Conservation (phyloP, 2,113 vertebrate species). For the Ammospiza nelsoni region DNA sequence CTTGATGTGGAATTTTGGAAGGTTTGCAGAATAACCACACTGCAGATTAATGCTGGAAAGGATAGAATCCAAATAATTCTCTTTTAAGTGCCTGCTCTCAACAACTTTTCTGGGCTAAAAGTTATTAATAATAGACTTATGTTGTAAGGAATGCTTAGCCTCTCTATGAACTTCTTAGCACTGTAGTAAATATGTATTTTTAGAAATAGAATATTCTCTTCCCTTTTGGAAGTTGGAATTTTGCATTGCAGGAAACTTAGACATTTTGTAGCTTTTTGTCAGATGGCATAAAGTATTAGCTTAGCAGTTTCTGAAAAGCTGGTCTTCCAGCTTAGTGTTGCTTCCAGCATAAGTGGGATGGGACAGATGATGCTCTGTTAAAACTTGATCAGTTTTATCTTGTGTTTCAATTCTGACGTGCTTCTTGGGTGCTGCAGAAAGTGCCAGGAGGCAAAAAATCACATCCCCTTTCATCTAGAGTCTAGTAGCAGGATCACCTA, state of each 20-base stretch:
- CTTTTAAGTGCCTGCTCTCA: not conserved
- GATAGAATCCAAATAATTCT: not conserved
- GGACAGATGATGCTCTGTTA: not conserved
- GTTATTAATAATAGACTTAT: slow-evolving; percentile 18
- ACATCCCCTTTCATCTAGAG: not conserved
- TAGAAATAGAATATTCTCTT: not conserved
- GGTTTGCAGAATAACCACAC: not conserved
- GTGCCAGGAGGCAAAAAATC: not conserved
- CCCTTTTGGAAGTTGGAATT: not conserved
- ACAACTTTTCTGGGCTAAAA: not conserved
- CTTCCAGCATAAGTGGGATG: not conserved
- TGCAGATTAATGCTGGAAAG: not conserved
- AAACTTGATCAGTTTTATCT: not conserved
- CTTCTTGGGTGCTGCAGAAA: not conserved
- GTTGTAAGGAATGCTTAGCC: slow-evolving; percentile 32
- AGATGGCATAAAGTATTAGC: not conserved
- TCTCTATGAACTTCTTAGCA: slow-evolving; percentile 23
- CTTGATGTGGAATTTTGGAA: not conserved
- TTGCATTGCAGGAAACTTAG: not conserved
- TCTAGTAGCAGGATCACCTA: not conserved
- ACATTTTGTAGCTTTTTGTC: not conserved
- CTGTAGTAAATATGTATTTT: not conserved
- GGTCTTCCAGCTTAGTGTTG: not conserved
- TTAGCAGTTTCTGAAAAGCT: not conserved
- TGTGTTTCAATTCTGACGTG: not conserved